Percentiles rank a stretch among this genome's conserved stretches.
Evolutionary conservation across 2,113 vertebrate species (phyloP).

Genomic region (Mus pahari): DNA sequence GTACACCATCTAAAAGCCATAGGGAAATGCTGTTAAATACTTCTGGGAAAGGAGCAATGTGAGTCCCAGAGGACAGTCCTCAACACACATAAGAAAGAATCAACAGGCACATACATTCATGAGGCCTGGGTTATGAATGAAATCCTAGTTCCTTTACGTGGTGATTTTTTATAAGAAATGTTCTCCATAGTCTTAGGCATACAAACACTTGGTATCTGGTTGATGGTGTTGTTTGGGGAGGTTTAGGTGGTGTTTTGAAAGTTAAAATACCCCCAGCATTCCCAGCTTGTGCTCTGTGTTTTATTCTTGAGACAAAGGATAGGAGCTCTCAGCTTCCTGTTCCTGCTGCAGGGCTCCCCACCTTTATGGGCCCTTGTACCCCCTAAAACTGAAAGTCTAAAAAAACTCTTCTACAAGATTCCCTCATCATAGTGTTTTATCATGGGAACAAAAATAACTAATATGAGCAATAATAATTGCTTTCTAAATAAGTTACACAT

Average conservation of each 20-base stretch:
- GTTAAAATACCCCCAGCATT: background rate
- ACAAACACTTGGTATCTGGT: background rate
- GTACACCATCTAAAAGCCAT: background rate
- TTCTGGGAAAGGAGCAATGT: background rate
- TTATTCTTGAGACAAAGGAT: background rate
- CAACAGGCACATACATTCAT: background rate
- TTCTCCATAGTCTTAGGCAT: background rate
- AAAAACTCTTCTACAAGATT: background rate
- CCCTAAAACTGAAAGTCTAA: background rate
- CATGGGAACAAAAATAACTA: background rate
- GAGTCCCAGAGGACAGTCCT: background rate
- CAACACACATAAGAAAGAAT: background rate
- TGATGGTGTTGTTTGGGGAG: background rate
- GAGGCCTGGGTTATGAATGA: background rate
- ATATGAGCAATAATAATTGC: background rate
- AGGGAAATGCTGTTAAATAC: background rate
- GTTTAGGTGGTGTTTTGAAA: background rate
- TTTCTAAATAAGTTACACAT: slow-evolving; percentile 11
- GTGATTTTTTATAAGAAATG: background rate
- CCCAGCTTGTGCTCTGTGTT: background rate
- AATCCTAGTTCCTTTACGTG: background rate
- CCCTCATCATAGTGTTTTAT: background rate
- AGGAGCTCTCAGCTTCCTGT: background rate
- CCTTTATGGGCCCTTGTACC: background rate
- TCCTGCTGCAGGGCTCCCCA: background rate